A percentile compares a stretch with the other conserved stretches of the same genome.
These are phyloP conservation scores for Dreissena rostriformis DNA, from an alignment of 1,140 invertebrate species.

Conservation along the genomic window DNA sequence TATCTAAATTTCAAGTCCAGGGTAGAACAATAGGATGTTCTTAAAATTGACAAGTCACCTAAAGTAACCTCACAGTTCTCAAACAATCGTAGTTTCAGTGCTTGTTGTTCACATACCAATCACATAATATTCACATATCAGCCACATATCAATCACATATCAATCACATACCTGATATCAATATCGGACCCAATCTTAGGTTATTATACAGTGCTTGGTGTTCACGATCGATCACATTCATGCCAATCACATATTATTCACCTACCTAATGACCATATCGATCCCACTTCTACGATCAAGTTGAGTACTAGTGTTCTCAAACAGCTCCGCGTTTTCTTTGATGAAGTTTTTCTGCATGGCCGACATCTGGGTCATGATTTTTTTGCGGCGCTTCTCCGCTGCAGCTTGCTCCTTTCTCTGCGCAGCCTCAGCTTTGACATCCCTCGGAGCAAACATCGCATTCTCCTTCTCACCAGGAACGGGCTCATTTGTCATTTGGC, in stretches of 20 bases:
- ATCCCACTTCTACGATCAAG: conserved; percentile 55
- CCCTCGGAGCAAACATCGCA: conserved; percentile 66
- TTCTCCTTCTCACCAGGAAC: conserved; percentile 65
- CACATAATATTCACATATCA: no score
- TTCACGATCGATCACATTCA: background rate
- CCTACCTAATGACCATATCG: conserved; percentile 76
- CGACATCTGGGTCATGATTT: conserved; percentile 96
- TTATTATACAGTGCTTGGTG: conserved; percentile 52
- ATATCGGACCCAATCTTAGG: no score
- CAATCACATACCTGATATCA: no score
- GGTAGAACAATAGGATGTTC: no score
- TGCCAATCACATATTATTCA: background rate
- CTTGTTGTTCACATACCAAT: no score
- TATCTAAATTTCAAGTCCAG: no score
- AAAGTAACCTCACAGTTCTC: no score
- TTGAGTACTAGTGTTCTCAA: conserved; percentile 85
- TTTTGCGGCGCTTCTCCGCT: conserved; percentile 91
- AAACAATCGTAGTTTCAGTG: no score
- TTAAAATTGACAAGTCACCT: no score
- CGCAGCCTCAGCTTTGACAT: conserved; percentile 85
- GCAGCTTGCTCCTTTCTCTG: conserved; percentile 87
- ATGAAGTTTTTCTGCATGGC: conserved; percentile 97
- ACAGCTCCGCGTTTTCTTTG: conserved; percentile 93
- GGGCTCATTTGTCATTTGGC: conserved; percentile 69
- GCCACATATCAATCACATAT: no score